Evolutionary conservation across 2,888 invertebrate species (phyloP), one percentile per base, ranked within the genome.

Genomic region (Diadromus collaris): DNA sequence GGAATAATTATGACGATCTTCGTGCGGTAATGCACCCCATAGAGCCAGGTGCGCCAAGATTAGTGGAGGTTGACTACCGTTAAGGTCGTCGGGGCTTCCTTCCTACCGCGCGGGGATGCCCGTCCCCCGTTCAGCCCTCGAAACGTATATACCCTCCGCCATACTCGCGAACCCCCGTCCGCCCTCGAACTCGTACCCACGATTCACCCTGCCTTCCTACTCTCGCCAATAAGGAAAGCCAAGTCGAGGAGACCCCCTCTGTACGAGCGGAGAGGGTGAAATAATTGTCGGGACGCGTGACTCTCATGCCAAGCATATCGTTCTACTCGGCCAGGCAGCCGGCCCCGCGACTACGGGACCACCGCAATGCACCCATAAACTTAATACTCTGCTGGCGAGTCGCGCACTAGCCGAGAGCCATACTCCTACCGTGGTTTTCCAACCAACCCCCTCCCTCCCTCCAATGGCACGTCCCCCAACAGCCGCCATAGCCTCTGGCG

Each of bases 221-320:
- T 70, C 79, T 81, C 81, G 71, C 82, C 84, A 81, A 81, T 85
- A 82, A 84, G 82, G 79, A 83, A 81, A 79, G 81, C 71, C 67
- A 77, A 76, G 63, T 63, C 69, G 70, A 61, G 70, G 60, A 41
- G 72, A 54, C 58, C 58, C 61, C 51, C 54, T n/a, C n/a, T 76
- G 72, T 61, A 64, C 61, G 72, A 51, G 78, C 78, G 76, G 83
- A 85, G 82, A 82, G 86, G 86, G 85, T 85, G 85, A 89, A 89
- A 89, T 89, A 89, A 89, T 89, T 89, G 89, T 88, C 85, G 84
- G 82, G 81, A 85, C 86, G 86, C 89, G 89, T 89, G 89, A 89
- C 89, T 88, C 82, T 83, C 88, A 87, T 89, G 83, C 87, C 86
- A 86, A 89, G 85, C 84, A 84, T 41, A 41, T 84, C 84, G 83